phyloP scores from a whole-genome alignment of 2,888 invertebrate genomes.

The Lamellibrachia satsuma region DNA sequence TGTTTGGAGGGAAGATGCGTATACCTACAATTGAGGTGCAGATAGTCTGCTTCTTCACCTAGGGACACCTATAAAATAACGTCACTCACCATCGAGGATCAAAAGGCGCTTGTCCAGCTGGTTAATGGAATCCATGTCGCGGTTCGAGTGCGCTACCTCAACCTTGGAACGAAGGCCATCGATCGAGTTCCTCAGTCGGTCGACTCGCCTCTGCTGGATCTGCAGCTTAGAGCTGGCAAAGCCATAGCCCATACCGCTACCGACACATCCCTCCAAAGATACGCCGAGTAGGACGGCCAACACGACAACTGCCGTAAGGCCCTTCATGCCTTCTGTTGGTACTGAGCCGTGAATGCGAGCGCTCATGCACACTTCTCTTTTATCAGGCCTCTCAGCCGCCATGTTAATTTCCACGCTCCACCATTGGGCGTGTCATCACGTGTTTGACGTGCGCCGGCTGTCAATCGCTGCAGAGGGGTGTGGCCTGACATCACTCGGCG shows the following conservation, averaged over 20 bases:
- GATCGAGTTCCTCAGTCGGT: background rate
- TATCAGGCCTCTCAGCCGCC: background rate
- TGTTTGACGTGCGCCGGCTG: background rate
- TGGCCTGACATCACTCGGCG: background rate
- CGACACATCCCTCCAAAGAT: conserved; percentile 6
- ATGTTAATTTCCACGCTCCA: background rate
- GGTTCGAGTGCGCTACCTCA: background rate
- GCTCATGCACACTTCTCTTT: conserved; percentile 14
- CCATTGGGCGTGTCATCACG: background rate
- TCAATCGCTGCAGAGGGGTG: background rate
- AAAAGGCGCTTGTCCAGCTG: conserved; percentile 19
- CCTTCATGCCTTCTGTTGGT: conserved; percentile 20
- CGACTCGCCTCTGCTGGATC: background rate
- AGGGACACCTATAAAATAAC: background rate
- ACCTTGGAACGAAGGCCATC: conserved; percentile 17
- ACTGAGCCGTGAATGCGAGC: conserved; percentile 21
- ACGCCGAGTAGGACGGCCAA: conserved; percentile 19
- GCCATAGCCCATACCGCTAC: conserved; percentile 17
- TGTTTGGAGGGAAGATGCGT: background rate
- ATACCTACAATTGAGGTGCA: background rate
- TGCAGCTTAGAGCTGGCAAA: conserved; percentile 25
- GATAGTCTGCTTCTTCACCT: background rate
- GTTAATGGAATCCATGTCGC: background rate
- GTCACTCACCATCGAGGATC: conserved; percentile 7
- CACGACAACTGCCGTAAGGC: conserved; percentile 19